Conservation (phyloP, 2,797 vertebrate species). For the Carduelis carduelis region DNA sequence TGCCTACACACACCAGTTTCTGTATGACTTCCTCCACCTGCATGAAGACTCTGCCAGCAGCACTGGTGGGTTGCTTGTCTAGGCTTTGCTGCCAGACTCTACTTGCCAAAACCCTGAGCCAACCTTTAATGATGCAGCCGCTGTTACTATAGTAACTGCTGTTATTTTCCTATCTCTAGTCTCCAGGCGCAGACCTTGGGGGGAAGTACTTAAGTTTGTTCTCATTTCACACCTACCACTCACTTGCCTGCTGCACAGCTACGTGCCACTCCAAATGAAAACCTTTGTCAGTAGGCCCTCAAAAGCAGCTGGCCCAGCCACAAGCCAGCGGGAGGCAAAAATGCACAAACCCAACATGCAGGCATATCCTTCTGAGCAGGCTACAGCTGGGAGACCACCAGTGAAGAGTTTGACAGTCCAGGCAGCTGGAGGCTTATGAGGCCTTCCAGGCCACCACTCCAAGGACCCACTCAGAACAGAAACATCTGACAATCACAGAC, state of each 20-base stretch:
- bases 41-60: not conserved
- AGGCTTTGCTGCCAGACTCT: not conserved
- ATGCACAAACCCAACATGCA: not conserved
- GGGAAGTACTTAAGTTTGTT: not conserved
- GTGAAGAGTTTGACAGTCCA: not conserved
- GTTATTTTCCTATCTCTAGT: not conserved
- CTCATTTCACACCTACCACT: slow-evolving; percentile 33
- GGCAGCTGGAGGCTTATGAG: not conserved
- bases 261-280: not conserved
- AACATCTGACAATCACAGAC: not conserved
- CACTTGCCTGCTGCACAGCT: not conserved
- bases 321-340: slow-evolving; percentile 18
- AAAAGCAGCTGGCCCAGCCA: slow-evolving; percentile 9
- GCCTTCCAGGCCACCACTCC: not conserved
- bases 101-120: slow-evolving; percentile 5
- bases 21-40: slow-evolving; percentile 39
- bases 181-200: not conserved
- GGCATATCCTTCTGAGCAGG: not conserved
- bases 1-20: not conserved
- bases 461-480: not conserved
- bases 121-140: not conserved
- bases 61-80: not conserved
- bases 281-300: not conserved
- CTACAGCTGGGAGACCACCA: not conserved
- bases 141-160: not conserved